phyloP scores from a whole-genome alignment of 2,888 invertebrate genomes.

The Acleris emargana region DNA sequence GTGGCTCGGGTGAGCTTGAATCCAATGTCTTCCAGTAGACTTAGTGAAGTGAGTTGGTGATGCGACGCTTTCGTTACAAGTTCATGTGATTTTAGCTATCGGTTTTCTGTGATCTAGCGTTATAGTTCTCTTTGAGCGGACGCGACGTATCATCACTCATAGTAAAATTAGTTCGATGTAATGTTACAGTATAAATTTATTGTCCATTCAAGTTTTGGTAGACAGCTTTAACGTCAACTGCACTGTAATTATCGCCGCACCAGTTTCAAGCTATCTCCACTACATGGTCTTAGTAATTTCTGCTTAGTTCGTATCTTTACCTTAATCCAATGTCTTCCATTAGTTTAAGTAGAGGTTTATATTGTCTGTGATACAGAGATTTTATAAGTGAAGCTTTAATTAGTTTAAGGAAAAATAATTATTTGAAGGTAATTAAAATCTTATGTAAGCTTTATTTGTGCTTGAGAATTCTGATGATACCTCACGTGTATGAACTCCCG shows the following conservation, averaged over 20 bases:
- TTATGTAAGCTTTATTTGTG: conserved; percentile 28
- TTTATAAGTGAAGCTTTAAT: conserved; percentile 70
- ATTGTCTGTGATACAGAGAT: conserved; percentile 71
- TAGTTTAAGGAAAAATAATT: conserved; percentile 47
- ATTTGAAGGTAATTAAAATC: conserved; percentile 41
- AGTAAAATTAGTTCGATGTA: conserved; percentile 61
- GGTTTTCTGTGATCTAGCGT: conserved; percentile 49
- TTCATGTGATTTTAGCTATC: conserved; percentile 54
- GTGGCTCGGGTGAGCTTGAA: conserved; percentile 59
- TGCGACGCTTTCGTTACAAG: conserved; percentile 44
- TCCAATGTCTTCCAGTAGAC: conserved; percentile 78
- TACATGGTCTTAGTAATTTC: conserved; percentile 46
- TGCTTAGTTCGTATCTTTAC: conserved; percentile 46
- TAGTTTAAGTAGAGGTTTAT: conserved; percentile 58
- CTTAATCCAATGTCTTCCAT: conserved; percentile 73
- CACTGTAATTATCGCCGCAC: conserved; percentile 79
- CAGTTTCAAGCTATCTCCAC: conserved; percentile 62
- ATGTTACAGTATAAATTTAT: conserved; percentile 61
- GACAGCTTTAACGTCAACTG: conserved; percentile 79
- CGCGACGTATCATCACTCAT: conserved; percentile 51
- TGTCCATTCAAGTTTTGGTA: conserved; percentile 78
- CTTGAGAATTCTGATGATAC: conserved; percentile 34
- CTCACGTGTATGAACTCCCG: conserved; percentile 30
- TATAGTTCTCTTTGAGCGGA: conserved; percentile 44
- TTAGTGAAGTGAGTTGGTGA: conserved; percentile 64